These are phyloP conservation scores for Pilophorus perplexus DNA, from an alignment of 2,888 invertebrate species.

Conservation along the genomic window DNA sequence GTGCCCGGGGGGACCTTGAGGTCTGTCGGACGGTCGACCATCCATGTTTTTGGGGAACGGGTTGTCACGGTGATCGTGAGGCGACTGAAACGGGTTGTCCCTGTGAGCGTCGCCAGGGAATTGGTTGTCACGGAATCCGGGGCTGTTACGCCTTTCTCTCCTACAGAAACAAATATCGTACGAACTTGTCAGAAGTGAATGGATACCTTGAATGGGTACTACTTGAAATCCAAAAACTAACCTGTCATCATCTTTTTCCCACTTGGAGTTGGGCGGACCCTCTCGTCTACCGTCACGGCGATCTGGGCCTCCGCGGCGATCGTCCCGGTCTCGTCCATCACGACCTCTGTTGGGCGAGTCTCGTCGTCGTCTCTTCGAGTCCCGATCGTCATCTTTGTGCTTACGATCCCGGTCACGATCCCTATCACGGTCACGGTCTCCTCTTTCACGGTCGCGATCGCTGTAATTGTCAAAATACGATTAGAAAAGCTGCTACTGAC, in stretches of 20 bases:
- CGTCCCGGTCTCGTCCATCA: conserved; percentile 41
- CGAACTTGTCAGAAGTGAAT: neutral
- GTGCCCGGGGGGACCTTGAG: neutral
- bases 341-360: conserved; percentile 41
- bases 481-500: too few species aligned
- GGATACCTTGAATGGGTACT: neutral
- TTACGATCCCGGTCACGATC: conserved; percentile 24
- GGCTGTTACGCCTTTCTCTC: conserved; percentile 5
- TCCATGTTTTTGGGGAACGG: neutral
- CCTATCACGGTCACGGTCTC: conserved; percentile 36
- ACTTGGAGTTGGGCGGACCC: conserved; percentile 47
- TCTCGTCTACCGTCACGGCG: conserved; percentile 40
- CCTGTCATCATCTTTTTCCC: conserved; percentile 2
- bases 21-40: neutral
- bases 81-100: neutral
- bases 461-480: too few species aligned
- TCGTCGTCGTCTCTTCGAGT: conserved; percentile 35
- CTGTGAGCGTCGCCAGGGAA: neutral
- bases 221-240: neutral
- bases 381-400: conserved; percentile 41
- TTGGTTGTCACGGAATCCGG: neutral
- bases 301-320: conserved; percentile 46
- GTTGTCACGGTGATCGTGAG: neutral
- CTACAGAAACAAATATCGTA: neutral
- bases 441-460: conserved; percentile 7